phyloP scores from a whole-genome alignment of 2,797 vertebrate genomes.

The Acipenser oxyrinchus region DNA sequence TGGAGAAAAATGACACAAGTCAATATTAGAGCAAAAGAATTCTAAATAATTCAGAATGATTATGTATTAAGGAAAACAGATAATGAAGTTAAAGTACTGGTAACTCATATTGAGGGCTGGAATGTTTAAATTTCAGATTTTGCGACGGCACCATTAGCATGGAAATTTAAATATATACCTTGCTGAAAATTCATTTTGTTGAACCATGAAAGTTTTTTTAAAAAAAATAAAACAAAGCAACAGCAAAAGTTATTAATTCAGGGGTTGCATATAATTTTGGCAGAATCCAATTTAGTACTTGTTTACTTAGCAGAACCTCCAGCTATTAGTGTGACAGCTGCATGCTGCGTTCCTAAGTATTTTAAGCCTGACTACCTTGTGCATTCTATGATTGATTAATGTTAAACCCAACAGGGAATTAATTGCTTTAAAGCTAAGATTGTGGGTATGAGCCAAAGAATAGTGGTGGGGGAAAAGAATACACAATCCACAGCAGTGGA shows the following conservation, averaged over 20 bases:
- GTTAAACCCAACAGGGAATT: conserved; percentile 6
- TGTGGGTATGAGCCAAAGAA: background rate
- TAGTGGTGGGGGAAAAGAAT: background rate
- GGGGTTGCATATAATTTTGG: background rate
- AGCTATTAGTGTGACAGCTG: conserved; percentile 10
- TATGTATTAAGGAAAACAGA: background rate
- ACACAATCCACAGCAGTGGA: background rate
- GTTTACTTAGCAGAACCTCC: background rate
- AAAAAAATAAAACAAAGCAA: background rate
- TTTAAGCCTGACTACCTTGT: background rate
- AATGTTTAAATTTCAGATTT: background rate
- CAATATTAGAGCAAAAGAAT: background rate
- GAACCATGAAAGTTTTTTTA: background rate
- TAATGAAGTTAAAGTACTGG: background rate
- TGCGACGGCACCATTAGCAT: background rate
- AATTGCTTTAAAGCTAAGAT: conserved; percentile 5
- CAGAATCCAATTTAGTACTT: background rate
- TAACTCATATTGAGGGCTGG: background rate
- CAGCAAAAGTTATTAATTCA: background rate
- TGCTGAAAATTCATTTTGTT: background rate
- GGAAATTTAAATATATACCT: background rate
- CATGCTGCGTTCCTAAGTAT: conserved; percentile 1
- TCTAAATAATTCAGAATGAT: background rate
- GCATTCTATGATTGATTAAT: conserved; percentile 5
- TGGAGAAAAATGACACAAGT: background rate